Evolutionary conservation across 2,888 invertebrate genomes (phyloP).

Genomic region (Drepana falcataria): DNA sequence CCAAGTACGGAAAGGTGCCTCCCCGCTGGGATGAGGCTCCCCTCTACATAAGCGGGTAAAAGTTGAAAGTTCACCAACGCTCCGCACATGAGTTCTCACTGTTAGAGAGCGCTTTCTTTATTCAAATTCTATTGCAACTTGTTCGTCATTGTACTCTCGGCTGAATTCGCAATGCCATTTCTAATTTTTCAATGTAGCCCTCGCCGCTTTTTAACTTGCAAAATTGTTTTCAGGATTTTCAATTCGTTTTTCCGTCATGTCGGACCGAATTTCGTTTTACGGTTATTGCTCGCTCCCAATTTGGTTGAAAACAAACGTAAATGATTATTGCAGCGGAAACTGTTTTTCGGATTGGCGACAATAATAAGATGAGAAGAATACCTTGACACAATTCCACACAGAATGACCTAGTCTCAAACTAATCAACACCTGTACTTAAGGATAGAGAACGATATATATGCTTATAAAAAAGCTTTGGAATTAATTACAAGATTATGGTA

Average conservation of each 20-base stretch:
- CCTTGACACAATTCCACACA: too few species aligned
- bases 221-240: conserved; percentile 49
- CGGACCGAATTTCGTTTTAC: conserved; percentile 38
- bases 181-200: conserved; percentile 61
- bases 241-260: conserved; percentile 41
- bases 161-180: conserved; percentile 59
- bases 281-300: conserved; percentile 54
- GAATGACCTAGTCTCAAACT: too few species aligned
- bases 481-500: too few species aligned
- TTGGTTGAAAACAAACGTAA: conserved; percentile 47
- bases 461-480: too few species aligned
- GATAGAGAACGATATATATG: too few species aligned
- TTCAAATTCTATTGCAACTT: conserved; percentile 79
- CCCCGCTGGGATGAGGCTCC: conserved; percentile 30
- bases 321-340: conserved; percentile 41
- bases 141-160: conserved; percentile 67
- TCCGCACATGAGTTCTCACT: conserved; percentile 63
- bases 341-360: conserved; percentile 30
- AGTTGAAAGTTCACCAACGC: conserved; percentile 77
- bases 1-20: conserved; percentile 67
- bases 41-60: conserved; percentile 66
- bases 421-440: too few species aligned
- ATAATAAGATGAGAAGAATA: too few species aligned
- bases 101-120: conserved; percentile 71
- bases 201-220: conserved; percentile 37